phyloP scores from a whole-genome alignment of 1,140 invertebrate species.

The Mesaphorura yosii region DNA sequence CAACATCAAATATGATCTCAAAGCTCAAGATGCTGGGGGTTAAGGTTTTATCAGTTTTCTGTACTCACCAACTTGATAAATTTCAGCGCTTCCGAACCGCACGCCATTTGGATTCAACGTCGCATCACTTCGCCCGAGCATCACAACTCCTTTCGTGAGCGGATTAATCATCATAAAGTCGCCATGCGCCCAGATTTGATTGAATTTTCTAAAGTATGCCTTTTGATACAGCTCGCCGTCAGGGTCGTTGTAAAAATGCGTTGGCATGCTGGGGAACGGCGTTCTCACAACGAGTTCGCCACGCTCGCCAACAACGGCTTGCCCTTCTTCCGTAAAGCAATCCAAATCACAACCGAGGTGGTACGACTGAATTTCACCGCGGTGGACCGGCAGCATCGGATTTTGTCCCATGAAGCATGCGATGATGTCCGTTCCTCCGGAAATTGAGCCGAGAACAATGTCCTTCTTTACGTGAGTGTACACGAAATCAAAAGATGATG shows the following conservation, averaged over 20 bases:
- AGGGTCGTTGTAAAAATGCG: constrained; percentile 47
- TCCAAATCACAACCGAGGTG: constrained; percentile 45
- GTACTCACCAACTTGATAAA: constrained; percentile 45
- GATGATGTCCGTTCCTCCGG: constrained; percentile 49
- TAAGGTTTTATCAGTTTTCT: not conserved
- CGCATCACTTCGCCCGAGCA: constrained; percentile 48
- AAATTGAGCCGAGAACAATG: constrained; percentile 46
- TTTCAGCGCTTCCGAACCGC: constrained; percentile 51
- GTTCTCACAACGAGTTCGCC: constrained; percentile 48
- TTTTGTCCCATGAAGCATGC: constrained; percentile 49
- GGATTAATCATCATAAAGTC: constrained; percentile 46
- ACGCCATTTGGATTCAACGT: constrained; percentile 53
- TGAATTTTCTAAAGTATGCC: constrained; percentile 43
- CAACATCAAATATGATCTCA: not conserved
- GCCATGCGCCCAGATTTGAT: constrained; percentile 41
- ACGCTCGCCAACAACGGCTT: constrained; percentile 38
- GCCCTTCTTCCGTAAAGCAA: constrained; percentile 35
- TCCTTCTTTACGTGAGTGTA: constrained; percentile 45
- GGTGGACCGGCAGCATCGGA: constrained; percentile 42
- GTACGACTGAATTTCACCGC: constrained; percentile 46
- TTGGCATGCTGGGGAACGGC: constrained; percentile 51
- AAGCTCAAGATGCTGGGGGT: not conserved
- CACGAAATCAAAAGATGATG: constrained; percentile 46
- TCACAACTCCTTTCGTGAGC: constrained; percentile 44
- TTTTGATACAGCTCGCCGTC: constrained; percentile 43